phyloP scores from a whole-genome alignment of 1,140 invertebrate species.

The Drosophila busckii region DNA sequence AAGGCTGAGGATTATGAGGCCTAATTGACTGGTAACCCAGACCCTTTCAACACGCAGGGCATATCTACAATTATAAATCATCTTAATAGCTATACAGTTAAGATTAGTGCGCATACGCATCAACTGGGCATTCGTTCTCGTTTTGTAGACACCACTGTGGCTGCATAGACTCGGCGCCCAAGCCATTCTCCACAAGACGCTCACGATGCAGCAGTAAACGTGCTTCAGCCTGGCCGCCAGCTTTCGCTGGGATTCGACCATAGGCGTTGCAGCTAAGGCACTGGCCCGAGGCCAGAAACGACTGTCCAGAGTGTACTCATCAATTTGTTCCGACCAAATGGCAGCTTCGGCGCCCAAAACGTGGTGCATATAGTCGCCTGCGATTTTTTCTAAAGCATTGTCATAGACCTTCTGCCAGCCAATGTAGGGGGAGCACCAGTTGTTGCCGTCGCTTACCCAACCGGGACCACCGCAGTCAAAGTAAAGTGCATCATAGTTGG shows the following conservation, averaged over 20 bases:
- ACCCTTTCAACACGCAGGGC: background rate
- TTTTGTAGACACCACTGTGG: constrained; percentile 91
- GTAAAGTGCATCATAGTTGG: constrained; percentile 91
- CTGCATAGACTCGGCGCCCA: constrained; percentile 85
- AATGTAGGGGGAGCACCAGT: constrained; percentile 93
- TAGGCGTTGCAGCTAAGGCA: constrained; percentile 88
- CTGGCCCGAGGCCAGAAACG: constrained; percentile 89
- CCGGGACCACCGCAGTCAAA: constrained; percentile 89
- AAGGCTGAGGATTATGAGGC: constrained; percentile 5
- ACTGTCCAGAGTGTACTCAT: constrained; percentile 83
- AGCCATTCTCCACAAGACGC: constrained; percentile 84
- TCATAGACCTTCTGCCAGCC: constrained; percentile 92
- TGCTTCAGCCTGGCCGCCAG: constrained; percentile 84
- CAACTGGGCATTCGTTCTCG: constrained; percentile 83
- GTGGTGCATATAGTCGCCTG: constrained; percentile 80
- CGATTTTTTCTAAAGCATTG: constrained; percentile 84
- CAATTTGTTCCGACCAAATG: constrained; percentile 90
- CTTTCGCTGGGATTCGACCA: constrained; percentile 84
- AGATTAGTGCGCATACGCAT: constrained; percentile 52
- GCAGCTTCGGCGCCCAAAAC: constrained; percentile 87
- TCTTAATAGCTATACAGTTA: constrained; percentile 20
- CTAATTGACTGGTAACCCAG: constrained; percentile 3
- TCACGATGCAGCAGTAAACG: constrained; percentile 86
- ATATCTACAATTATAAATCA: constrained; percentile 40
- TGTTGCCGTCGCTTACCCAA: constrained; percentile 84